phyloP scores from a whole-genome alignment of 1,140 invertebrate genomes.

The Plectrocnemia conspersa region DNA sequence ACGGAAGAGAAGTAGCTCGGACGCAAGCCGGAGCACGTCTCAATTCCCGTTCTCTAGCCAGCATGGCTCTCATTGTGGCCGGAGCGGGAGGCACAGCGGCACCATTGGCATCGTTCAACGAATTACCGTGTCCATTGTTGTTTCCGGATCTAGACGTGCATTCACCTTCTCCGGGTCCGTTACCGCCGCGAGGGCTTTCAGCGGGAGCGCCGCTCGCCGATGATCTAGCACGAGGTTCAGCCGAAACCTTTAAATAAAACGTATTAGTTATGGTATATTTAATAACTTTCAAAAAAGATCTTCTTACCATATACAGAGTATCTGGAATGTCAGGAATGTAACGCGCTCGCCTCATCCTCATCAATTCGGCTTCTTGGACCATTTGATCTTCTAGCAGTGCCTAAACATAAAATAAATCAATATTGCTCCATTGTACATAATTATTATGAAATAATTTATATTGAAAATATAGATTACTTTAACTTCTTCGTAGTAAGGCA shows the following conservation, averaged over 20 bases:
- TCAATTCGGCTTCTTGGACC: conserved; percentile 71
- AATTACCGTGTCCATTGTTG: conserved; percentile 47
- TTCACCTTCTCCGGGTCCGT: conserved; percentile 6
- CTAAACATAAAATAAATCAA: conserved; percentile 41
- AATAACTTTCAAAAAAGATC: too few species aligned
- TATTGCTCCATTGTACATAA: not conserved
- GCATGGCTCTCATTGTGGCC: conserved; percentile 72
- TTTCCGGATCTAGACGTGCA: conserved; percentile 25
- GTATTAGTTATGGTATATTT: conserved; percentile 2
- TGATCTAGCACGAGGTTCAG: conserved; percentile 29
- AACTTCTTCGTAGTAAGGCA: conserved; percentile 91
- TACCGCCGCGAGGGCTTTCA: conserved; percentile 24
- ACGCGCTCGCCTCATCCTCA: conserved; percentile 65
- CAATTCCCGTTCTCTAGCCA: conserved; percentile 81
- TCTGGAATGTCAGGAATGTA: conserved; percentile 80
- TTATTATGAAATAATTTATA: not conserved
- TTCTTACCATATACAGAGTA: conserved; percentile 88
- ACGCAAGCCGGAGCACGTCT: conserved; percentile 73
- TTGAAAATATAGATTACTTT: conserved; percentile 56
- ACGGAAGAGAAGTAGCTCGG: conserved; percentile 68
- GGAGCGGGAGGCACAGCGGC: conserved; percentile 64
- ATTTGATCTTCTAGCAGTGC: conserved; percentile 78
- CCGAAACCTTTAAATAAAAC: conserved; percentile 22
- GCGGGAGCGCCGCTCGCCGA: conserved; percentile 23
- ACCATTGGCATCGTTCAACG: conserved; percentile 57